Evolutionary conservation across 2,113 vertebrate genomes (phyloP).

Genomic region (Tympanuchus pallidicinctus): DNA sequence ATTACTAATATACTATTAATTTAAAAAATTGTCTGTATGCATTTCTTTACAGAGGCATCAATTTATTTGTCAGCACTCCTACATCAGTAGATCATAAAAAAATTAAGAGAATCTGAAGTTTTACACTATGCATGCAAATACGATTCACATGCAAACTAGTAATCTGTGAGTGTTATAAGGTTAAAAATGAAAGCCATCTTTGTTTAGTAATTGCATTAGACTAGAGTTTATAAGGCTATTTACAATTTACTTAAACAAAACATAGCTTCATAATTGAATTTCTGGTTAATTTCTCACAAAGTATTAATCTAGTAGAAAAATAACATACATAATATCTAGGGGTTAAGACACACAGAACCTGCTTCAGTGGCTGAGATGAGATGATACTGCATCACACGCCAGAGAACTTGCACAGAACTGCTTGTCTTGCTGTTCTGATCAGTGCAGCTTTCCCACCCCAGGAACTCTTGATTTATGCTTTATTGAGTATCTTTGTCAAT

Average conservation of each 20-base stretch:
- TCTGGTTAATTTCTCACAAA: constrained; percentile 10
- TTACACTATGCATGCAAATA: constrained; percentile 35
- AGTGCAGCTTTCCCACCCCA: not conserved
- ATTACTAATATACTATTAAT: constrained; percentile 38
- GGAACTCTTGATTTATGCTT: not conserved
- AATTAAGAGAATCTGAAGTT: not conserved
- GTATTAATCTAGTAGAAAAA: not conserved
- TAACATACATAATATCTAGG: not conserved
- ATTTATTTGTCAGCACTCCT: constrained; percentile 54
- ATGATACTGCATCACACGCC: not conserved
- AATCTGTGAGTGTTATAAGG: not conserved
- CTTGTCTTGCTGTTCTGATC: not conserved
- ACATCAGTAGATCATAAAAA: constrained; percentile 30
- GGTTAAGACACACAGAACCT: not conserved
- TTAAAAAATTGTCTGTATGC: constrained; percentile 36
- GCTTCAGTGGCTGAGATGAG: not conserved
- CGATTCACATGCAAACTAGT: constrained; percentile 53
- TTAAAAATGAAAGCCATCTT: not conserved
- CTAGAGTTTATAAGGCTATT: not conserved
- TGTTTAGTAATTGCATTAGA: not conserved
- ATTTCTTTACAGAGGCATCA: constrained; percentile 27
- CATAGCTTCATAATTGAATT: not conserved
- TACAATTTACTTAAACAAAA: not conserved
- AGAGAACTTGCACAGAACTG: not conserved
- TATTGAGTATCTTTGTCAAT: not conserved